These are phyloP conservation scores for Crocidura indochinensis DNA, from an alignment of 2,797 vertebrate species.

Conservation along the genomic window DNA sequence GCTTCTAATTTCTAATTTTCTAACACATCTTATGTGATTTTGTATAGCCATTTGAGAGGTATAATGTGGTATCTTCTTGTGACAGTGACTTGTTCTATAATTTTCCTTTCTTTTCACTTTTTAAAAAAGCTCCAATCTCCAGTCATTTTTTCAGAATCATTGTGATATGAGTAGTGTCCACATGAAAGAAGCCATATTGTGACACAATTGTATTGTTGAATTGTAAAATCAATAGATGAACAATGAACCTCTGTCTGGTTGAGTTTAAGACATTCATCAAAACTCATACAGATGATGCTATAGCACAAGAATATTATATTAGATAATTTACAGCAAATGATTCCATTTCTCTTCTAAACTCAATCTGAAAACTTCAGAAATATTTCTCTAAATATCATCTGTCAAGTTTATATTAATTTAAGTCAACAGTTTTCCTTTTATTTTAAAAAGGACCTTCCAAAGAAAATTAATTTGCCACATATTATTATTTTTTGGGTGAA, in stretches of 20 bases:
- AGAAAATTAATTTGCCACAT: slow-evolving; percentile 10
- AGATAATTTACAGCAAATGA: slow-evolving; percentile 22
- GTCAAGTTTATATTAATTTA: slow-evolving; percentile 22
- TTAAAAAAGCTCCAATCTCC: background rate
- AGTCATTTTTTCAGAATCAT: slow-evolving; percentile 10
- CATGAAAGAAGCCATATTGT: slow-evolving; percentile 2
- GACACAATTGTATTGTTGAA: slow-evolving; percentile 38
- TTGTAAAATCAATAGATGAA: slow-evolving; percentile 24
- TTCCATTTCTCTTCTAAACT: slow-evolving; percentile 27
- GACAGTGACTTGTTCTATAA: background rate
- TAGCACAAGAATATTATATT: slow-evolving; percentile 12
- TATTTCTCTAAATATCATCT: slow-evolving; percentile 35
- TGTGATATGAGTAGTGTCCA: background rate
- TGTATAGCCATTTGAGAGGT: background rate
- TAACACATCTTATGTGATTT: background rate
- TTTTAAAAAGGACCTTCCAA: slow-evolving; percentile 8
- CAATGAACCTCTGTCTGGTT: background rate
- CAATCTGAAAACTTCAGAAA: slow-evolving; percentile 10
- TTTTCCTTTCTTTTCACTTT: slow-evolving; percentile 31
- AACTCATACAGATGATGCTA: slow-evolving; percentile 13
- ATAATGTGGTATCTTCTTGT: background rate
- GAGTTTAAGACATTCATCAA: slow-evolving; percentile 27
- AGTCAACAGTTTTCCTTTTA: background rate
- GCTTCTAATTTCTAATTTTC: background rate
- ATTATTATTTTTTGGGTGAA: background rate